Conservation (phyloP, 2,113 vertebrate genomes). For the Manacus vitellinus region DNA sequence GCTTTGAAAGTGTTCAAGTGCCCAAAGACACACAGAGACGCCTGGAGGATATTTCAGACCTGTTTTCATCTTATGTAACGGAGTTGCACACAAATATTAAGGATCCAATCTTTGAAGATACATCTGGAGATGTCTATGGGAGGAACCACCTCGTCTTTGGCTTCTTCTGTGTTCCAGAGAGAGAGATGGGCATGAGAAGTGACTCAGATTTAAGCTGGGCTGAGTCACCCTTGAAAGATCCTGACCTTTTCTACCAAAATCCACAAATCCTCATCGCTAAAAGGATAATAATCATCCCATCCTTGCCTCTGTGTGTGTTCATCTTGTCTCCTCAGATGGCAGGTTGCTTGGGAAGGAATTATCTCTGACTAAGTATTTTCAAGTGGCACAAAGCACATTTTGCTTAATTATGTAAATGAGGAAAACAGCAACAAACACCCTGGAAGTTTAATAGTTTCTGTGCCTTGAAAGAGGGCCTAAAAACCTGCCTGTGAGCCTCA, state of each 20-base stretch:
- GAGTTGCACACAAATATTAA: neutral
- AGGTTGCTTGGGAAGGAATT: neutral
- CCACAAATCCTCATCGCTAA: neutral
- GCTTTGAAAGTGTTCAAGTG: neutral
- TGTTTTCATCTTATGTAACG: neutral
- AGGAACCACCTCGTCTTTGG: neutral
- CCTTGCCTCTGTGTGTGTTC: neutral
- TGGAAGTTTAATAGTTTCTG: neutral
- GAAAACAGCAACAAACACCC: neutral
- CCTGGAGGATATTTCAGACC: neutral
- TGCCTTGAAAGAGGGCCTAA: neutral
- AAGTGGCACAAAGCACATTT: neutral
- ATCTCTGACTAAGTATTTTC: conserved; percentile 15
- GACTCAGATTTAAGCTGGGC: conserved; percentile 30
- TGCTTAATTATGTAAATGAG: neutral
- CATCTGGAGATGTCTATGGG: neutral
- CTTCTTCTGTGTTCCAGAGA: neutral
- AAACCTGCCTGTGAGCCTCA: neutral
- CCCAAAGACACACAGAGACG: neutral
- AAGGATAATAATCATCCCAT: neutral
- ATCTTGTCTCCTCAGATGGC: neutral
- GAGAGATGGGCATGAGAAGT: neutral
- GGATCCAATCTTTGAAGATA: neutral
- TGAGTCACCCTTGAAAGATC: conserved; percentile 39
- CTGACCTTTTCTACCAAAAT: conserved; percentile 23